Evolutionary conservation across 1,140 invertebrate species (phyloP).

Genomic region (Tribolium castaneum): DNA sequence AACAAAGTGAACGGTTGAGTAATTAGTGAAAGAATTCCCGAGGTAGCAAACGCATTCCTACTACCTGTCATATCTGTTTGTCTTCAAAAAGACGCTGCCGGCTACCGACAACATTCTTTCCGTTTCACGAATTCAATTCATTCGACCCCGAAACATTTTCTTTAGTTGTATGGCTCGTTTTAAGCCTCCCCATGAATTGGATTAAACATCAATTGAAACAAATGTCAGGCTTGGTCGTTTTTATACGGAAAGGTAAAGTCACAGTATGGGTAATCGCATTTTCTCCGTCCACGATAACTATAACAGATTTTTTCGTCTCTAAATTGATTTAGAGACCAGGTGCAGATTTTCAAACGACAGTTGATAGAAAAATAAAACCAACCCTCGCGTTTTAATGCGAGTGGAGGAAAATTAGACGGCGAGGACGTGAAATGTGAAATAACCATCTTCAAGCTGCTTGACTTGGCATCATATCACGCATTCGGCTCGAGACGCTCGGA

Average conservation of each 20-base stretch:
- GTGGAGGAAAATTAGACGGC: conserved; percentile 2
- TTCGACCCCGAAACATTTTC: conserved; percentile 14
- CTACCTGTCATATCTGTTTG: conserved; percentile 40
- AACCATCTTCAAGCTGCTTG: conserved; percentile 30
- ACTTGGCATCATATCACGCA: conserved; percentile 26
- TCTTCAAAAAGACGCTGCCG: conserved; percentile 8
- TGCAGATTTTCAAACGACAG: background rate
- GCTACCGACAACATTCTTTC: conserved; percentile 37
- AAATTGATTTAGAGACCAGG: conserved; percentile 5
- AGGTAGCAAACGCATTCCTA: conserved; percentile 32
- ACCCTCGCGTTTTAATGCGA: conserved; percentile 3
- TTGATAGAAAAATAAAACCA: conserved; percentile 4
- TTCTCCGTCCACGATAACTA: background rate
- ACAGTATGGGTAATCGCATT: conserved; percentile 6
- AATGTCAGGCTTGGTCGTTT: conserved; percentile 9
- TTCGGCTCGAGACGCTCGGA: background rate
- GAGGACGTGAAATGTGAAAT: background rate
- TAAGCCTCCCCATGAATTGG: conserved; percentile 32
- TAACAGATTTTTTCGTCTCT: background rate
- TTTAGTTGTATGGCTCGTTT: conserved; percentile 15
- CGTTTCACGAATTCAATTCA: conserved; percentile 32
- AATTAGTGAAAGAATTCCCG: conserved; percentile 40
- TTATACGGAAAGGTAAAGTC: conserved; percentile 19
- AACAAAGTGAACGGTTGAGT: conserved; percentile 36
- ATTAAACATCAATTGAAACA: conserved; percentile 36